Evolutionary conservation across 2,888 invertebrate genomes (phyloP), one percentile per base, ranked within the genome.

Genomic region (Zhuqinia jingwanae): DNA sequence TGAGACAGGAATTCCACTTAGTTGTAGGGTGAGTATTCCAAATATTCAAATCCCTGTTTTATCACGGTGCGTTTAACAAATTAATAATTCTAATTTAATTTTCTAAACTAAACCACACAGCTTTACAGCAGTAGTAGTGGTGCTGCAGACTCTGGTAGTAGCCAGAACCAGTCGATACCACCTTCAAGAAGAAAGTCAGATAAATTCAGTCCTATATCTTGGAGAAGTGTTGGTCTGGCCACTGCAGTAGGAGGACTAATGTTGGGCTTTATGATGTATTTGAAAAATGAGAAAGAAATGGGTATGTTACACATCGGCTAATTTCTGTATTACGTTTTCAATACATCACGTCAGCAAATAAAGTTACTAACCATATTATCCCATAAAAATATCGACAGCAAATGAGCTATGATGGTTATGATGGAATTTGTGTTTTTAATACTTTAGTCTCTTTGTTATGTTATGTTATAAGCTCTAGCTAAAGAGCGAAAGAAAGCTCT

Each of bases 221-320:
- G 98, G 98, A 96, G 95, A 92, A 95, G 95, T 88, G 93, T 97
- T 88, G 93, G 93, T 8, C 93, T 95, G 25, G 95, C 96, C 0
- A 94, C 95, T 0, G 93, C 94, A 0, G 91, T 96, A 1, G 97
- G 96, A 0, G 94, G 95, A 1, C 94, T 94, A 0, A 92, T 96
- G 60, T 92, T 96, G 2, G 94, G 93, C 0, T 96, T 95, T 91
- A 95, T 97, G 95, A 93, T 95, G 88, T 96, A 97, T 92, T 93
- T 97, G 0, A 96, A 95, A 92, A 94, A 94, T 80, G 95, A 97
- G 92, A 98, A 98, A 92, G 96, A 98, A 92, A 93, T 94, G 88
- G 93, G 95, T 94, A 92, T 91, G 90, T 73, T 50, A n/a, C n/a
- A n/a, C n/a, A n/a, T n/a, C n/a, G n/a, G n/a, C n/a, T n/a, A n/a